Evolutionary conservation across 1,140 invertebrate genomes (phyloP), one percentile per base, ranked within the genome.

Genomic region (Drosophila subobscura): DNA sequence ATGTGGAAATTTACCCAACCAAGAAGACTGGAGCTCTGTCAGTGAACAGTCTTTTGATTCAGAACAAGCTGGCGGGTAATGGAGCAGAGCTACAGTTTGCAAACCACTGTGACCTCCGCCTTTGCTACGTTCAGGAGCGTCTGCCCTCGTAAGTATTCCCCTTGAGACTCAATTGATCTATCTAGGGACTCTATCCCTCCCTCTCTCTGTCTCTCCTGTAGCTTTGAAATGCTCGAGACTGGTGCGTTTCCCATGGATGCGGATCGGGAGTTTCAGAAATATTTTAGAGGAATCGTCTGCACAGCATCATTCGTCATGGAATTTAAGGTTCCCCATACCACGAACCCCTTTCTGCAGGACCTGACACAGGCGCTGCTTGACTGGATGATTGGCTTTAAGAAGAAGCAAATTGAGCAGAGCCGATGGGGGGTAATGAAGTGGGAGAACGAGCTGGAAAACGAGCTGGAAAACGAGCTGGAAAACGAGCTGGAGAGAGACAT

Each of bases 51-150:
- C 5, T 49, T 6, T 22, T 81, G n/a, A 50, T 77, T 12, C 16
- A 33, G 0, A 41, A 29, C 0, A 8, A 40, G 2, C 12, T 81
- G 27, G 78, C 78, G 0, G 79, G 54, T 0, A n/a, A 7, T 2
- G 77, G 73, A 8, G 0, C 57, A 81, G 12, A 25, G 5, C 1
- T 20, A 0, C 8, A n/a, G 0, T 4, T 0, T 25, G 50, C 0
- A 3, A 50, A 0, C n/a, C 8, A 77, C 12, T 49, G 25, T 0
- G 79, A 68, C 7, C 52, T 42, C 6, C 55, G 79, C 2, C 0
- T 68, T 2, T 73, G 79, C 5, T 81, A 83, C 37, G 27, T 81
- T 5, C 56, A 79, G 1, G 79, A 83, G 33, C 52, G 46, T 3
- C 25, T 81, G 29, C 79, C 79, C 12, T 65, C 51, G 79, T 81